phyloP scores from a whole-genome alignment of 2,113 vertebrate species.

The Nannobrachium achirus region DNA sequence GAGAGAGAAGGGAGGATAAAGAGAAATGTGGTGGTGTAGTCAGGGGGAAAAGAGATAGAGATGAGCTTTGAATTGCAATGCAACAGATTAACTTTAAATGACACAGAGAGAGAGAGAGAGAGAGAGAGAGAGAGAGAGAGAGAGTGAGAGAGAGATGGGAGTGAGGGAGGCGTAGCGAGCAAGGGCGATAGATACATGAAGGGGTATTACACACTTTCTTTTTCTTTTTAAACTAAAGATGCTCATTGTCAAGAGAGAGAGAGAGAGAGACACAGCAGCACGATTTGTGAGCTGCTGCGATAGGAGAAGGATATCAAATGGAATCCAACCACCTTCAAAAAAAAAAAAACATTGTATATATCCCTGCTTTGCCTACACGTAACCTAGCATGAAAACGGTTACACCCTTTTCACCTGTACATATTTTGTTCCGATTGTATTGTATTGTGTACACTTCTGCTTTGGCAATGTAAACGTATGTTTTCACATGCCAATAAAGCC shows the following conservation, averaged over 20 bases:
- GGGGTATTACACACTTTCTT: conserved; percentile 37
- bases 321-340: no score
- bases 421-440: no score
- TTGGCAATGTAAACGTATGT: no score
- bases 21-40: not conserved
- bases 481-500: no score
- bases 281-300: no score
- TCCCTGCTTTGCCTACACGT: no score
- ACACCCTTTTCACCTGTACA: no score
- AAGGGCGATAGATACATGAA: conserved; percentile 62
- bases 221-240: conserved; percentile 3
- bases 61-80: not conserved
- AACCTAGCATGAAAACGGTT: no score
- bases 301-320: no score
- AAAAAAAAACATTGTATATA: no score
- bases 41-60: conserved; percentile 40
- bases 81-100: conserved; percentile 40
- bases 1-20: not conserved
- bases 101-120: conserved; percentile 35
- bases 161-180: conserved; percentile 23
- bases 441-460: no score
- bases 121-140: conserved; percentile 33
- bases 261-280: conserved; percentile 16
- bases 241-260: not conserved
- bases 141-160: conserved; percentile 11